Evolutionary conservation across 2,113 vertebrate genomes (phyloP).

Genomic region (Saimiri boliviensis): DNA sequence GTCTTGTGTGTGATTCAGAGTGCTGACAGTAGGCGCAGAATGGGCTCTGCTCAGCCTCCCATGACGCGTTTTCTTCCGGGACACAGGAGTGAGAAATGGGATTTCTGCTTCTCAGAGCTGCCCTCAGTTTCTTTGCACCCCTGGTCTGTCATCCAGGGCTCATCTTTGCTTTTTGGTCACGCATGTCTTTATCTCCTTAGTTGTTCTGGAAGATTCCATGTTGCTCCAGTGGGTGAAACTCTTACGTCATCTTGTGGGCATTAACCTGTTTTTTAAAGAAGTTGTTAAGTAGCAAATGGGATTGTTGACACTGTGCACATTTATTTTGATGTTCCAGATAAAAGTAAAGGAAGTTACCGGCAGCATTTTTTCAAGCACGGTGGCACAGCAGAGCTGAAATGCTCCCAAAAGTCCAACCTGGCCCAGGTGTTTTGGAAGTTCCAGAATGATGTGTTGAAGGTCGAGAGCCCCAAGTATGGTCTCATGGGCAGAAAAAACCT

Average conservation of each 20-base stretch:
- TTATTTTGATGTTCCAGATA: slow-evolving; percentile 90
- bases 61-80: neutral
- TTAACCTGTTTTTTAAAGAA: neutral
- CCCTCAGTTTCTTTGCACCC: neutral
- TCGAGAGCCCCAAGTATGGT: slow-evolving; percentile 90
- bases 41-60: neutral
- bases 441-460: slow-evolving; percentile 85
- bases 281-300: neutral
- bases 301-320: slow-evolving; percentile 77
- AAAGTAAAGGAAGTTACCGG: slow-evolving; percentile 84
- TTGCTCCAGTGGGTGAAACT: slow-evolving; percentile 26
- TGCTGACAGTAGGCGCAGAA: accelerated
- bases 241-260: slow-evolving; percentile 11
- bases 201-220: slow-evolving; percentile 53
- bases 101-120: neutral
- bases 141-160: neutral
- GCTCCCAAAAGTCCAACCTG: slow-evolving; percentile 91
- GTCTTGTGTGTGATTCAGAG: accelerated
- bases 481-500: slow-evolving; percentile 87
- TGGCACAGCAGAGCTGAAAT: slow-evolving; percentile 92
- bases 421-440: slow-evolving; percentile 93
- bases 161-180: neutral
- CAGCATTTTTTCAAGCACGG: slow-evolving; percentile 91
- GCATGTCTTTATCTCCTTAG: slow-evolving; percentile 39
- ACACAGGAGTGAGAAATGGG: neutral